Evolutionary conservation across 1,140 invertebrate genomes (phyloP), one percentile per base, ranked within the genome.

Genomic region (Eueides isabella): DNA sequence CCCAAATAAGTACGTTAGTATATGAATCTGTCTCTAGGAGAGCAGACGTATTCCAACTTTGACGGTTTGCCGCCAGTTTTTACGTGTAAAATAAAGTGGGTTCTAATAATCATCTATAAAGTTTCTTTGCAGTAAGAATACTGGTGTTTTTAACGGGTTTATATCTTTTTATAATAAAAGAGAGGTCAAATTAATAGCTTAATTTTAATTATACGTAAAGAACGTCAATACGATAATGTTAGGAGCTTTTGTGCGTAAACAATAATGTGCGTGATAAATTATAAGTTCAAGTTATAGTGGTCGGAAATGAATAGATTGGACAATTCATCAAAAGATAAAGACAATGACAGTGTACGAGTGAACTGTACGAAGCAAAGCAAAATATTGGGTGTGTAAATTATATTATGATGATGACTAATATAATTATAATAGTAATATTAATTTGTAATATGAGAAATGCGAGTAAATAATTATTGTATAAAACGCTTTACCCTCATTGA

Each of bases 261-360:
- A 44, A 71, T 26, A 61, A 70, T 41, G 62, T 62, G 30, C 65
- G 12, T 79, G 1, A 14, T 6, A 55, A 66, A 44, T 67, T 66
- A 19, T 48, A 16, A 71, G 69, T 68, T 12, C 19, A 26, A 55
- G 41, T 72, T 44, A 62, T 31, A 41, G 63, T 70, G 61, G 26
- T 71, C 63, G 74, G 85, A 88, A 82, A 91, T 91, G 89, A 89
- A 88, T 80, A 88, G 83, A 85, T 81, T 91, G 72, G 86, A 91
- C 6, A 85, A 76, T 41, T 77, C 79, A 29, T 78, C 79, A 28
- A 89, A 84, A 31, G 87, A 86, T 28, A 88, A 77, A 67, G 87
- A 89, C 19, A 82, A 84, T 11, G 85, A 88, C 4, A 75, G 70
- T 62, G 66, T 72, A 14, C 83, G 76, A 75, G 82, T 82, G 12